Evolutionary conservation across 2,888 invertebrate genomes (phyloP).

Genomic region (Pharmacophagus antenor): DNA sequence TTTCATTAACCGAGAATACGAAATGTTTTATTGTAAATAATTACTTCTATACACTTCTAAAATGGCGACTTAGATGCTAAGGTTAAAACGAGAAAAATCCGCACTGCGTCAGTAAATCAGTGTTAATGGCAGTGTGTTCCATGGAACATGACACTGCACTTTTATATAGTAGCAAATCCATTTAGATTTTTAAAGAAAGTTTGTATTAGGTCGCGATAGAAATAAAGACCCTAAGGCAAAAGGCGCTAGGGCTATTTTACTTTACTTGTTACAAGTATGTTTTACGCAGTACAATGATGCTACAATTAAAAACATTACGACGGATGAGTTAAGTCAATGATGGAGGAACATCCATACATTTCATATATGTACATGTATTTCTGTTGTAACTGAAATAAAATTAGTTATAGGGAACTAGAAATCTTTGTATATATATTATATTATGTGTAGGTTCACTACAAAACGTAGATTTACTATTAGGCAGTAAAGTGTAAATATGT

Average conservation of each 20-base stretch:
- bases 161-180: slow-evolving; percentile 19
- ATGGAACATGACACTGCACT: slow-evolving; percentile 26
- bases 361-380: too few relatives aligned
- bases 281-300: not conserved
- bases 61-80: slow-evolving; percentile 1
- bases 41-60: not conserved
- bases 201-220: not conserved
- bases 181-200: slow-evolving; percentile 20
- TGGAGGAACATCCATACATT: not conserved
- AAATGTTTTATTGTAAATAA: not conserved
- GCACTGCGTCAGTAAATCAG: slow-evolving; percentile 24
- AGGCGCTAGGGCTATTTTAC: not conserved
- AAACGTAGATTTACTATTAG: too few relatives aligned
- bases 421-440: too few relatives aligned
- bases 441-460: too few relatives aligned
- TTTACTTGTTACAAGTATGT: not conserved
- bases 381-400: too few relatives aligned
- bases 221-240: not conserved
- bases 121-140: slow-evolving; percentile 22
- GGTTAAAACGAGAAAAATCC: slow-evolving; percentile 21
- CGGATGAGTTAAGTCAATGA: not conserved
- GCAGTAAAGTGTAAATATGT: too few relatives aligned
- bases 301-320: not conserved
- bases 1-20: not conserved
- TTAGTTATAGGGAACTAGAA: not conserved